Percentiles rank a stretch among this genome's conserved stretches.
Evolutionary conservation across 2,797 vertebrate genomes (phyloP).

Genomic region (Phalanger gymnotis): DNA sequence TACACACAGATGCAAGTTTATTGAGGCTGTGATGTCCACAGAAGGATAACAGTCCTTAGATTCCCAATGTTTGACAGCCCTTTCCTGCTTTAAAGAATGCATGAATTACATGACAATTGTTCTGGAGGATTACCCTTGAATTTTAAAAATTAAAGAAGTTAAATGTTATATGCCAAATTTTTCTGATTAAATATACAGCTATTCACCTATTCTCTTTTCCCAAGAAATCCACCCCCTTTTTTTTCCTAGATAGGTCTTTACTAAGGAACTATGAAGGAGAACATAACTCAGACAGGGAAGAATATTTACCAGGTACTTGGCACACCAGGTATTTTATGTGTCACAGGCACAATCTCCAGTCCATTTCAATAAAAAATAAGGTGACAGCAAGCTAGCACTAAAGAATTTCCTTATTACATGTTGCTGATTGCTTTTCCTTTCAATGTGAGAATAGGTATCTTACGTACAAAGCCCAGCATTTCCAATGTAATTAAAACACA

Average conservation of each 20-base stretch:
- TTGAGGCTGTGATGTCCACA: neutral
- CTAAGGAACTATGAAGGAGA: neutral
- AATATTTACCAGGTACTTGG: conserved; percentile 14
- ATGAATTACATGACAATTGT: neutral
- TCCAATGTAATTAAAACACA: conserved; percentile 67
- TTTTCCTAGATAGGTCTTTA: neutral
- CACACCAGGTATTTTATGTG: conserved; percentile 21
- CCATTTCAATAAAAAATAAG: conserved; percentile 25
- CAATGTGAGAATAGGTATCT: conserved; percentile 35
- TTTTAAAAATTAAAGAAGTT: neutral
- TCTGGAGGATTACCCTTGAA: neutral
- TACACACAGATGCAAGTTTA: neutral
- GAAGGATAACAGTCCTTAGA: neutral
- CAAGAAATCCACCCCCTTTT: neutral
- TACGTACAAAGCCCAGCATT: conserved; percentile 53
- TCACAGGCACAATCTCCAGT: conserved; percentile 30
- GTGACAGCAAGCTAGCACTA: conserved; percentile 23
- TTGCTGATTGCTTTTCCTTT: conserved; percentile 64
- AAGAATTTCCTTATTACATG: conserved; percentile 37
- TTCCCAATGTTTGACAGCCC: neutral
- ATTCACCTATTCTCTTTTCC: neutral
- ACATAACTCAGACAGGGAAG: conserved; percentile 30
- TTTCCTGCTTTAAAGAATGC: conserved; percentile 5
- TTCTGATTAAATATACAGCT: neutral
- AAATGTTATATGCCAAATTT: neutral